Evolutionary conservation across 1,140 invertebrate species (phyloP).

Genomic region (Bombus huntii): DNA sequence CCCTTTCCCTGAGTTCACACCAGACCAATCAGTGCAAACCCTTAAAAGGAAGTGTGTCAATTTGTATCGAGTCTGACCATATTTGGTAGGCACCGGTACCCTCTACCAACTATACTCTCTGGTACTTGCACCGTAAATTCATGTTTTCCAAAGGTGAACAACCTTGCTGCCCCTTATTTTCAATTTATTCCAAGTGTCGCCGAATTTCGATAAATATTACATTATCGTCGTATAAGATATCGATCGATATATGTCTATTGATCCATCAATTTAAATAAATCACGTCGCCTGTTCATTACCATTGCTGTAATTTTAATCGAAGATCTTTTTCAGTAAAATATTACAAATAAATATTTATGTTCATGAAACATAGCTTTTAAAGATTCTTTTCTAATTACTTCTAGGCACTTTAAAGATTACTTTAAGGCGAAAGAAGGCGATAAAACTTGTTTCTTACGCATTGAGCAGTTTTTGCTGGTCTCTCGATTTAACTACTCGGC

Average conservation of each 20-base stretch:
- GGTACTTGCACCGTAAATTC: conserved; percentile 9
- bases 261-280: too few relatives aligned
- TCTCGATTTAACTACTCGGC: not conserved
- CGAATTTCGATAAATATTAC: not conserved
- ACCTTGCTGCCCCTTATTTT: not conserved
- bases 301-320: too few relatives aligned
- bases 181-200: not conserved
- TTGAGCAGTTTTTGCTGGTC: too few relatives aligned
- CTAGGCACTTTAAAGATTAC: too few relatives aligned
- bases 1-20: conserved; percentile 27
- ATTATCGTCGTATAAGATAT: not conserved
- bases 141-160: conserved; percentile 9
- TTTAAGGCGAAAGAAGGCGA: too few relatives aligned
- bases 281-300: too few relatives aligned
- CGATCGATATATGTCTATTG: too few relatives aligned
- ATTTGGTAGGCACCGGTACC: conserved; percentile 46
- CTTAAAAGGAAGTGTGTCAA: conserved; percentile 63
- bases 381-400: too few relatives aligned
- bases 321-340: too few relatives aligned
- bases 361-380: too few relatives aligned
- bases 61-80: conserved; percentile 57
- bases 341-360: too few relatives aligned
- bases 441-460: too few relatives aligned
- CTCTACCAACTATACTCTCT: not conserved
- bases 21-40: conserved; percentile 42